phyloP scores from a whole-genome alignment of 23 tunicate species.

The Trididemnum miniatum region DNA sequence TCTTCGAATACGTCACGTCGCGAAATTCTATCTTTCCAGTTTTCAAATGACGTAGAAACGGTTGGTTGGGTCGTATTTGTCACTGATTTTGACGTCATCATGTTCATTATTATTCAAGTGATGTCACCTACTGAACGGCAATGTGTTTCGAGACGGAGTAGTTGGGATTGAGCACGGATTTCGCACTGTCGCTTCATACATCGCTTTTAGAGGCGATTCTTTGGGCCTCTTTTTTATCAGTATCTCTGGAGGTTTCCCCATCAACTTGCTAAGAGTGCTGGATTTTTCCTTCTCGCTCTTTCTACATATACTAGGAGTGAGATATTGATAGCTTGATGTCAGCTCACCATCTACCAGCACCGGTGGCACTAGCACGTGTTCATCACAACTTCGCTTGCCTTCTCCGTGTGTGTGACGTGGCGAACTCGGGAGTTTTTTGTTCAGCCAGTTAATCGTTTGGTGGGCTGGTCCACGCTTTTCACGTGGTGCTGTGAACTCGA shows the following conservation, averaged over 20 bases:
- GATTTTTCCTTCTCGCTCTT: slow-evolving; percentile 11
- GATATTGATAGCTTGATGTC: slow-evolving; percentile 61
- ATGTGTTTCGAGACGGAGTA: too few species aligned
- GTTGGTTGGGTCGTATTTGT: too few species aligned
- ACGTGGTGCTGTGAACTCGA: too few species aligned
- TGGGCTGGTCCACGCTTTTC: background rate
- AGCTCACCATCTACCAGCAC: slow-evolving; percentile 82
- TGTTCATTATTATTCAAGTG: too few species aligned
- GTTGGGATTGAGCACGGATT: background rate
- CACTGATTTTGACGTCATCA: too few species aligned
- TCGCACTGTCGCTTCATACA: slow-evolving; percentile 54
- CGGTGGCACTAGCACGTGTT: slow-evolving; percentile 66
- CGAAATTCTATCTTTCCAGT: too few species aligned
- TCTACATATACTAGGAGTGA: slow-evolving; percentile 33
- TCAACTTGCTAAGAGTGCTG: slow-evolving; percentile 10
- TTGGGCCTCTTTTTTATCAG: slow-evolving; percentile 27
- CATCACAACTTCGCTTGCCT: background rate
- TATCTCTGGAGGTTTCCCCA: background rate
- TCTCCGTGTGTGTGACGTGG: background rate
- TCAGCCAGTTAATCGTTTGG: background rate
- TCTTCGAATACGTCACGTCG: too few species aligned
- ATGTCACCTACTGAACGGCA: too few species aligned
- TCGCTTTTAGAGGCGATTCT: slow-evolving; percentile 62
- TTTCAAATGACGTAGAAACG: too few species aligned
- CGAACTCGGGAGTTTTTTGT: background rate